Evolutionary conservation across 1,140 invertebrate species (phyloP), one percentile per base, ranked within the genome.

Genomic region (Tetragonula clypearis): DNA sequence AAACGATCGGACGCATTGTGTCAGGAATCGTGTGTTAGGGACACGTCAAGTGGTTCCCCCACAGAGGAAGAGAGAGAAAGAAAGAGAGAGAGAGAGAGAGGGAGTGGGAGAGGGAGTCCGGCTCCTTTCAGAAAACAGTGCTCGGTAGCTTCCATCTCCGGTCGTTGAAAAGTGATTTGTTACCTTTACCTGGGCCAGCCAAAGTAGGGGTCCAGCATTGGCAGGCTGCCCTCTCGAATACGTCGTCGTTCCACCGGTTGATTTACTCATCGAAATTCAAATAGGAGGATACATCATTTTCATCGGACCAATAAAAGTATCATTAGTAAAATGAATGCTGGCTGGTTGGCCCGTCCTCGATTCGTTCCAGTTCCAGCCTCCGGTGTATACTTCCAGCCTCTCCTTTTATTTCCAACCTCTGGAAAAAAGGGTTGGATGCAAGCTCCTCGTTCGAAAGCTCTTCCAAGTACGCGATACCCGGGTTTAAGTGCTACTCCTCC

Each of bases 151-250:
- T 84, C 77, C 83, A 72, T 82, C 83, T 83, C 58, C 65, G 79
- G 71, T 87, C 86, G 86, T 87, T 85, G 79, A 80, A 89, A 87
- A 90, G 77, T 90, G 88, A 90, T 90, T 90, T 90, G 89, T 90
- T 90, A 89, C 85, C 76, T 89, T 90, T 90, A 89, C 88, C 88
- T 89, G 88, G 74, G 75, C 78, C 76, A 73, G 75, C 78, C 76
- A 73, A 89, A 90, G 71, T 87, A 85, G 82, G 85, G 74, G 79
- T n/a, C 85, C 73, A 23, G 65, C 62, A 75, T 89, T 87, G 88
- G 78, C 78, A 84, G 79, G 68, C 72, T 62, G 53, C 66, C 80
- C 62, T 56, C 78, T 79, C 75, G 56, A 69, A 89, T 79, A 86
- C 82, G 73, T 88, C 60, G 71, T 85, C 62, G 75, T 77, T 82